Base-by-base conservation (phyloP, 2,113 vertebrate genomes). In the Myiagra hebetior region DNA sequence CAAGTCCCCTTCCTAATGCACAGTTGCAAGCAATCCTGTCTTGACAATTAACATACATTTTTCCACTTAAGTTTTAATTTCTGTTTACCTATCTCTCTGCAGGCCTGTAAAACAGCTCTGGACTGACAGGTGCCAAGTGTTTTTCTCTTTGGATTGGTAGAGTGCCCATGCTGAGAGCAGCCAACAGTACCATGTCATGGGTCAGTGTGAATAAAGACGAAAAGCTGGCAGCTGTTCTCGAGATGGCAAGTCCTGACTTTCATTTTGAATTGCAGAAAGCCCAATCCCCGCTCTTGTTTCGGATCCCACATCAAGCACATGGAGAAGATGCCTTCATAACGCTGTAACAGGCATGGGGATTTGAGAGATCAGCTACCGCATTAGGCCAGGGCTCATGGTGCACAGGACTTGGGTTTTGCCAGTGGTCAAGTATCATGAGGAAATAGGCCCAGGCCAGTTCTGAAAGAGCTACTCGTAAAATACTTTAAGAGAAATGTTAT, bases 321-420 rank as follows among this genome's bases (percentile, higher is more conserved):
- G 2, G 26, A 93, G 11, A 57, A 62, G 46, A 28, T 62, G 33
- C 3, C 57, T 70, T 69, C 39, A 26, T 57, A 62, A 46, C 31
- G 15, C 22, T 65, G 27, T 19, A 69, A 52, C 3, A 64, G n/a
- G n/a, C 0, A 0, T 37, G 69, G 80, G 41, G 22, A 27, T 41
- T 69, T 26, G 15, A 80, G 46, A 89, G 42, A 33, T 53, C 80
- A 73, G 41, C 24, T 57, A 4, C 23, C 5, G 5, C 24, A 37
- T 37, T 47, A 73, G 37, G 30, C 59, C n/a, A 53, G 20, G 18
- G n/a, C 42, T 85, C 21, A 49, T 8, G 31, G 47, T 27, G 11
- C 31, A 41, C 9, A 81, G 60, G 37, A 81, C 55, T 59, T 63
- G 11, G 15, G 12, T 80, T 89, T 87, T 76, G 52, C 17, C 42